phyloP scores from a whole-genome alignment of 2,797 vertebrate genomes.

The Capromys pilorides region DNA sequence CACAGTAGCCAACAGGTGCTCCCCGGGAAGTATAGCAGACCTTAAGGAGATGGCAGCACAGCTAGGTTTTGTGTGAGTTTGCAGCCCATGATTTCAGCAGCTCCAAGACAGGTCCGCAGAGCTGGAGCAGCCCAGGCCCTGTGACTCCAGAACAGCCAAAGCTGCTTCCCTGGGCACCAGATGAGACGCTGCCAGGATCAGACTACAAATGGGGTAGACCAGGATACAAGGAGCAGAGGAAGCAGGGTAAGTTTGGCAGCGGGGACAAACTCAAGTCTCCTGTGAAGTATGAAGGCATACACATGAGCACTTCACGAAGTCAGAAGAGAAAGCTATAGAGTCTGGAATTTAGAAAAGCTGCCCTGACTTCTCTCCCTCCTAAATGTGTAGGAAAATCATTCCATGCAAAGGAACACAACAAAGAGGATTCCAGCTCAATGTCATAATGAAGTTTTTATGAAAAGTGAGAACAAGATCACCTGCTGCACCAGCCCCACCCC shows the following conservation, averaged over 20 bases:
- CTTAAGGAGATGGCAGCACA: not conserved
- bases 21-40: not conserved
- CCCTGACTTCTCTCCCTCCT: not conserved
- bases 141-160: not conserved
- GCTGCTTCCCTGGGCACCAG: not conserved
- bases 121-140: not conserved
- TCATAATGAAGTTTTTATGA: slow-evolving; percentile 37
- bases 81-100: not conserved
- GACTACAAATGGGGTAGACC: not conserved
- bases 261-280: not conserved
- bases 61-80: not conserved
- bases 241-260: not conserved
- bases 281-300: not conserved
- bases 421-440: not conserved
- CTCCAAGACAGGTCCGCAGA: not conserved
- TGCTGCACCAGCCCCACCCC: too few species aligned
- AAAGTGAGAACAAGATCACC: slow-evolving; percentile 19
- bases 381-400: slow-evolving; percentile 49
- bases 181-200: not conserved
- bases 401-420: slow-evolving; percentile 6
- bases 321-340: not conserved
- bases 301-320: not conserved
- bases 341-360: slow-evolving; percentile 17
- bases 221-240: not conserved
- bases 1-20: not conserved